Conservation (phyloP, 2,888 invertebrate species). For the Hirtodrosophila cameraria region DNA sequence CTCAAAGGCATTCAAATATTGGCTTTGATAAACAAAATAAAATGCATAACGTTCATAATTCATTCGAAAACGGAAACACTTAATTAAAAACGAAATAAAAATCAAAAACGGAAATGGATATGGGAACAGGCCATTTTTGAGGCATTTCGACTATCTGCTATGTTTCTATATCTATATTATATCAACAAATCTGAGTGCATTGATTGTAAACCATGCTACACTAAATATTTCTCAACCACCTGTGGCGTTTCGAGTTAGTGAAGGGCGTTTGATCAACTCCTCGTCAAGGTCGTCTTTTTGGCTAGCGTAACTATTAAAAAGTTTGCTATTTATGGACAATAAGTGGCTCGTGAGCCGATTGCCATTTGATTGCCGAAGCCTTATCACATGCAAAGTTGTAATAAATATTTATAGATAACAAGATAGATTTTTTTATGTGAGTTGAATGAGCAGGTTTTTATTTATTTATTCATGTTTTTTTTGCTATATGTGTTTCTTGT, state of each 20-base stretch:
- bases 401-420: slow-evolving; percentile 35
- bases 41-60: too few relatives aligned
- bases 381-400: slow-evolving; percentile 41
- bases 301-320: slow-evolving; percentile 8
- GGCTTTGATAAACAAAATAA: too few relatives aligned
- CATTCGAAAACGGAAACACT: too few relatives aligned
- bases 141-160: too few relatives aligned
- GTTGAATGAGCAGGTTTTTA: slow-evolving; percentile 9
- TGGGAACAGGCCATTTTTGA: too few relatives aligned
- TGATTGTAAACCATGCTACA: too few relatives aligned
- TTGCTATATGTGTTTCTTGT: neutral
- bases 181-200: too few relatives aligned
- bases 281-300: slow-evolving; percentile 24
- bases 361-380: slow-evolving; percentile 14
- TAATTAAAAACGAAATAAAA: too few relatives aligned
- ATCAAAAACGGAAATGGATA: too few relatives aligned
- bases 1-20: too few relatives aligned
- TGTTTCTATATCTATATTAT: too few relatives aligned
- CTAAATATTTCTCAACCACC: too few relatives aligned
- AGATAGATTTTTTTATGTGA: slow-evolving; percentile 3
- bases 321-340: slow-evolving; percentile 15
- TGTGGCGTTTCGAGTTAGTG: slow-evolving; percentile 16
- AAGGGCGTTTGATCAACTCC: slow-evolving; percentile 19
- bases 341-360: slow-evolving; percentile 33
- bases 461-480: neutral